Conservation (phyloP, 1,140 invertebrate species). For the Eupeodes corollae region DNA sequence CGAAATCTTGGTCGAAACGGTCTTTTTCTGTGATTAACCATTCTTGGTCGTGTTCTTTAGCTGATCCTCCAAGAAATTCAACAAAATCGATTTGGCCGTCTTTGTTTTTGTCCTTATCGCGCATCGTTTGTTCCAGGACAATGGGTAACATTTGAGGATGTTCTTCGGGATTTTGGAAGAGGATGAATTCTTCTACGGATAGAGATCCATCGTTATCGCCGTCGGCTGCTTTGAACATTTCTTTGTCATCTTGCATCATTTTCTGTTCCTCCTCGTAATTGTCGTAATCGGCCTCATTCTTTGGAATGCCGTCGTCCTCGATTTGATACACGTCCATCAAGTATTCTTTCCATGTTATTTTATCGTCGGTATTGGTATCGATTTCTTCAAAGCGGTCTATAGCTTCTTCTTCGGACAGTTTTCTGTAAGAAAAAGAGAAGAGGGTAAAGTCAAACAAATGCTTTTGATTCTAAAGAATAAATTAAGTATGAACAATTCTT, state of each 20-base stretch:
- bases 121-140: conserved; percentile 70
- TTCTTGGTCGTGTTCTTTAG: conserved; percentile 62
- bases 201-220: conserved; percentile 69
- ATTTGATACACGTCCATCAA: conserved; percentile 68
- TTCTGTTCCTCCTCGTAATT: conserved; percentile 40
- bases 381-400: conserved; percentile 75
- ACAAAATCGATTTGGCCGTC: conserved; percentile 75
- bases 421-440: conserved; percentile 40
- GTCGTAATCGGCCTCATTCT: conserved; percentile 38
- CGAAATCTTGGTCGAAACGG: conserved; percentile 81
- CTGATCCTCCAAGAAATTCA: conserved; percentile 70
- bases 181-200: conserved; percentile 68
- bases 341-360: conserved; percentile 82
- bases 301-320: conserved; percentile 42
- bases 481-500: neutral
- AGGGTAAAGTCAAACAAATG: too few relatives aligned
- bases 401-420: conserved; percentile 79
- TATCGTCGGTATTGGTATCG: conserved; percentile 71
- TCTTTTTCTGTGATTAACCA: conserved; percentile 77
- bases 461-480: too few relatives aligned
- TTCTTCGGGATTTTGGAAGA: conserved; percentile 91
- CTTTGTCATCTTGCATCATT: conserved; percentile 67
- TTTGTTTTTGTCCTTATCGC: conserved; percentile 73
- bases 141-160: conserved; percentile 76
- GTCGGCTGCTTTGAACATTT: conserved; percentile 81